Evolutionary conservation across 30 jellyfish, hydroid and myxozoan genomes (phyloP).

Genomic region (Morbakka virulenta): DNA sequence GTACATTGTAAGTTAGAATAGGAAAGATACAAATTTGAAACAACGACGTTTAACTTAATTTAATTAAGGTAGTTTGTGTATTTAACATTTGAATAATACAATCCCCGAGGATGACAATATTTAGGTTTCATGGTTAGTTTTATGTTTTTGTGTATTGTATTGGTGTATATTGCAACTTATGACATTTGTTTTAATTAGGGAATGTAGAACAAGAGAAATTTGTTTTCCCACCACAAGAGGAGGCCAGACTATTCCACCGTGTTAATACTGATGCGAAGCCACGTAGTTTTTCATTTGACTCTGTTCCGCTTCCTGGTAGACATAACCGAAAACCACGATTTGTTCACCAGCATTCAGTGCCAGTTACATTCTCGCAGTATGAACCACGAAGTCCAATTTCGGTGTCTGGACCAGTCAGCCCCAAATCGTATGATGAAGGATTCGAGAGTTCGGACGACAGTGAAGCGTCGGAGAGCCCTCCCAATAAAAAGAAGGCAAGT

Average conservation of each 20-base stretch:
- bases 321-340: neutral
- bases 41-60: too few relatives aligned
- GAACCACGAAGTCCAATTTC: conserved; percentile 1
- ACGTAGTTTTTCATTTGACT: neutral
- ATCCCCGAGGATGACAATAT: too few relatives aligned
- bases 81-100: too few relatives aligned
- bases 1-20: too few relatives aligned
- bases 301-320: neutral
- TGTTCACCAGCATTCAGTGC: neutral
- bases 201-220: neutral
- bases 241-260: neutral
- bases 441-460: conserved; percentile 12
- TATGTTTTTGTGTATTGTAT: too few relatives aligned
- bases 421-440: conserved; percentile 6
- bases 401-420: neutral
- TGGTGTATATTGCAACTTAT: too few relatives aligned
- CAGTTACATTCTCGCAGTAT: neutral
- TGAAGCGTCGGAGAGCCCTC: neutral
- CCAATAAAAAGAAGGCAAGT: neutral
- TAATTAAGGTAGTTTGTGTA: too few relatives aligned
- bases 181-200: too few relatives aligned
- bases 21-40: too few relatives aligned
- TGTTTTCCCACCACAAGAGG: conserved; percentile 10
- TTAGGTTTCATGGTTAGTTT: too few relatives aligned
- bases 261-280: neutral